A percentile compares a stretch with the other conserved stretches of the same genome.
These are phyloP conservation scores for Oegoconia quadripuncta DNA, from an alignment of 2,888 invertebrate genomes.

Conservation along the genomic window DNA sequence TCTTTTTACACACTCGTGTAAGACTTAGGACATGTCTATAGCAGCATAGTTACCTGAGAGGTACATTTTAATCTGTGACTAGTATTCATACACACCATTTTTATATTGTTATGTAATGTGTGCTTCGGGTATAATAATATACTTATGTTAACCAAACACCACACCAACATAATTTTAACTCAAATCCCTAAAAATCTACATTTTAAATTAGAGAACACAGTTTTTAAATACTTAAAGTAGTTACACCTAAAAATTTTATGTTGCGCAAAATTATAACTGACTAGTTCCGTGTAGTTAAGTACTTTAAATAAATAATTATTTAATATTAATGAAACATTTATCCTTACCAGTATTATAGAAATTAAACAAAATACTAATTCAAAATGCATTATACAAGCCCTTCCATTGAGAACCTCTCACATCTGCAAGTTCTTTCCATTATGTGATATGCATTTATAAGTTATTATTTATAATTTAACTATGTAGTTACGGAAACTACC, in stretches of 20 bases:
- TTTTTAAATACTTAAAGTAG: constrained; percentile 62
- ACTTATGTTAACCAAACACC: constrained; percentile 73
- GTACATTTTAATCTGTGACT: constrained; percentile 68
- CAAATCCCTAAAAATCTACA: constrained; percentile 70
- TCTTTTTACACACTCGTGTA: no score
- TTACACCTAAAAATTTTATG: constrained; percentile 51
- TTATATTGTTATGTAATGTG: constrained; percentile 53
- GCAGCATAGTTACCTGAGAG: constrained; percentile 41
- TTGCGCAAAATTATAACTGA: constrained; percentile 79
- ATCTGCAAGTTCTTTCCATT: constrained; percentile 38
- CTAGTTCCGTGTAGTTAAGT: constrained; percentile 79
- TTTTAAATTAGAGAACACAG: constrained; percentile 75
- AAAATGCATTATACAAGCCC: constrained; percentile 70
- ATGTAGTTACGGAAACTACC: constrained; percentile 59
- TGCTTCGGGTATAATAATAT: constrained; percentile 26
- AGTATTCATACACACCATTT: constrained; percentile 67
- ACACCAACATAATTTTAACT: constrained; percentile 75
- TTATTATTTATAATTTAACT: constrained; percentile 69
- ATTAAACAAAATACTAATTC: constrained; percentile 49
- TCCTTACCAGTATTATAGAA: constrained; percentile 63
- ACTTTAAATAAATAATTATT: constrained; percentile 75
- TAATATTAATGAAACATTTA: constrained; percentile 73
- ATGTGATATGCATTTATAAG: constrained; percentile 71
- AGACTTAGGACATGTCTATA: constrained; percentile 32
- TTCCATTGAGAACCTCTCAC: constrained; percentile 51